Evolutionary conservation across 2,888 invertebrate genomes (phyloP), one percentile per base, ranked within the genome.

Genomic region (Therioaphis trifolii): DNA sequence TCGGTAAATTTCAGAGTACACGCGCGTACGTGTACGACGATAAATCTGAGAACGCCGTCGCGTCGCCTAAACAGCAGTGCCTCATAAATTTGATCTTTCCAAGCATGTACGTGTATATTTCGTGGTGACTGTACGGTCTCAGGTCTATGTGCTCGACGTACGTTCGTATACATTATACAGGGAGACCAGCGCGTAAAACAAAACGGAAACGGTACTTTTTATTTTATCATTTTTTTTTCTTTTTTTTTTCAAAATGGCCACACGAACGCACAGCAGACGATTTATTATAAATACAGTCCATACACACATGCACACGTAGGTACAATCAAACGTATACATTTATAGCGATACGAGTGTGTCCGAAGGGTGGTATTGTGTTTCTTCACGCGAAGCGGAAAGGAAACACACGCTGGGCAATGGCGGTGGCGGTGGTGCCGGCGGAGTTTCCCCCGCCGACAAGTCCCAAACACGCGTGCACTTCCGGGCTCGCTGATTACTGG

Each of bases 381-480:
- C 66, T 77, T 77, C 77, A 68, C 77, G 66, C 77, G 77, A 66
- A 78, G n/a, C 77, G 77, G 66, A 77, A 66, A 77, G 77, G 77
- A 77, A 77, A 66, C 77, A 66, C 77, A 77, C 66, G 78, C 52
- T 40, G 68, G 18, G 78, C 78, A 55, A 68, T 68, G 77, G 78
- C 78, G 78, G 78, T 24, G 35, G 14, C 46, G 4, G 29, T 9
- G 43, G 24, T 52, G 7, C 29, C 2, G 27, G n/a, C 14, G 21
- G 24, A 1, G 35, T 52, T 66, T 68, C 78, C 52, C 78, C 78
- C 78, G 68, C 68, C 52, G 52, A 68, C 29, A 18, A 49, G 77
- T 52, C 66, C 49, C 63, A 46, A 63, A 66, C 77, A 66, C 78
- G 52, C 68, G 78, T 52, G 78, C 24, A 55, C 78, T 78, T 78